Percentiles rank a stretch among this genome's conserved stretches.
phyloP scores from a whole-genome alignment of 2,113 vertebrate species.

The Megaleporinus macrocephalus region DNA sequence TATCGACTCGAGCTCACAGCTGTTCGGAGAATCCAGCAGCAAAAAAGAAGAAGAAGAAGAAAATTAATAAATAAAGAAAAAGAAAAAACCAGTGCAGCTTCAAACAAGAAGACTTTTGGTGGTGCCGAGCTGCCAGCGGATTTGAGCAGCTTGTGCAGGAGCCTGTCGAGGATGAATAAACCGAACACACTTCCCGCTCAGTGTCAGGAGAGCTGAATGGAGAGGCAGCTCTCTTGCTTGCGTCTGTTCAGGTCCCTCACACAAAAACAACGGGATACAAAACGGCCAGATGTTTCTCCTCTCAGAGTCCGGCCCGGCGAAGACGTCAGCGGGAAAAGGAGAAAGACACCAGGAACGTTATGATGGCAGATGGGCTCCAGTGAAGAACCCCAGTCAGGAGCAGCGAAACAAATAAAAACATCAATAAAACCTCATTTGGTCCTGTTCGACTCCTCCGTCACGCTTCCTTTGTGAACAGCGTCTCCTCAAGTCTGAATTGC shows the following conservation, averaged over 20 bases:
- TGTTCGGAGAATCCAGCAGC: neutral
- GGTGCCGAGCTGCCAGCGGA: neutral
- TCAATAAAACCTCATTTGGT: neutral
- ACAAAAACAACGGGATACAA: neutral
- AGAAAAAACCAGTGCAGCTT: too few species aligned
- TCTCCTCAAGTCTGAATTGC: neutral
- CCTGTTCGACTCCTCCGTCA: neutral
- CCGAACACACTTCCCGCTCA: neutral
- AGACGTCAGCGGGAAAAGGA: neutral
- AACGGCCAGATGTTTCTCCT: conserved; percentile 38
- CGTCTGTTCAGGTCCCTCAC: neutral
- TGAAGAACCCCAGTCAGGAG: conserved; percentile 13
- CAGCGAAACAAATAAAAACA: neutral
- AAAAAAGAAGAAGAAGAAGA: neutral
- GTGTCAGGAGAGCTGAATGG: neutral
- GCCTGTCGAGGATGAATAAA: neutral
- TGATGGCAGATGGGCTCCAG: conserved; percentile 17
- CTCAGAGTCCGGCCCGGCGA: neutral
- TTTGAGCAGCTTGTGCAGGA: neutral
- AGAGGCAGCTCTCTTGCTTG: neutral
- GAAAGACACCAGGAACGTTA: conserved; percentile 10
- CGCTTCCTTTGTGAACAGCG: neutral
- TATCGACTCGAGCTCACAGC: neutral
- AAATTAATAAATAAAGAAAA: too few species aligned
- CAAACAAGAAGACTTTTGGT: neutral